Percentiles rank a stretch among this genome's conserved stretches.
These are phyloP conservation scores for Taxidea taxus DNA, from an alignment of 2,113 vertebrate genomes.

Conservation along the genomic window DNA sequence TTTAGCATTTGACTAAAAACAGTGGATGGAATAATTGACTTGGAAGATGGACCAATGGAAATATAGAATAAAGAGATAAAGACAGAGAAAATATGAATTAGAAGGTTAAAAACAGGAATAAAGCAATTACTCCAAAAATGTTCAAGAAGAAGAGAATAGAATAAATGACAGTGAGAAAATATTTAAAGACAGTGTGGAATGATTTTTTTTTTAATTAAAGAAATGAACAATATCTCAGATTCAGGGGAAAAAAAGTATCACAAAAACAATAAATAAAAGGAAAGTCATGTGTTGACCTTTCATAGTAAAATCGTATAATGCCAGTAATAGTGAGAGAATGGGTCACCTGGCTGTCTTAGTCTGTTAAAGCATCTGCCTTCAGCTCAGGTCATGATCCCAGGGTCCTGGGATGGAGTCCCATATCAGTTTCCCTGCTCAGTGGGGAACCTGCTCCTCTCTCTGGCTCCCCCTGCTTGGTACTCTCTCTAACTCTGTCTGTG, in stretches of 20 bases:
- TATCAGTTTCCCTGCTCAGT: too few relatives aligned
- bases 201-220: not conserved
- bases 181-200: not conserved
- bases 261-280: not conserved
- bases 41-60: not conserved
- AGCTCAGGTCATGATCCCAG: too few relatives aligned
- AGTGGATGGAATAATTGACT: not conserved
- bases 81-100: not conserved
- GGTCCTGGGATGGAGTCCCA: too few relatives aligned
- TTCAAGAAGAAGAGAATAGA: not conserved
- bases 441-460: too few relatives aligned
- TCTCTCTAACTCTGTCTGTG: too few relatives aligned
- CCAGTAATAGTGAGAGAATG: not conserved
- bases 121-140: not conserved
- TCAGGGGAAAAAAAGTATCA: not conserved
- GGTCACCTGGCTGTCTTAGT: too few relatives aligned
- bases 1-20: not conserved
- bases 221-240: not conserved
- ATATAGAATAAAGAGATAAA: not conserved
- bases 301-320: not conserved
- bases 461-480: too few relatives aligned
- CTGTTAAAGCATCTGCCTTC: too few relatives aligned
- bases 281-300: not conserved
- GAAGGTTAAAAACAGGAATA: not conserved
- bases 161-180: not conserved